Evolutionary conservation across 1,140 invertebrate genomes (phyloP), one percentile per base, ranked within the genome.

Genomic region (Diorhabda carinulata): DNA sequence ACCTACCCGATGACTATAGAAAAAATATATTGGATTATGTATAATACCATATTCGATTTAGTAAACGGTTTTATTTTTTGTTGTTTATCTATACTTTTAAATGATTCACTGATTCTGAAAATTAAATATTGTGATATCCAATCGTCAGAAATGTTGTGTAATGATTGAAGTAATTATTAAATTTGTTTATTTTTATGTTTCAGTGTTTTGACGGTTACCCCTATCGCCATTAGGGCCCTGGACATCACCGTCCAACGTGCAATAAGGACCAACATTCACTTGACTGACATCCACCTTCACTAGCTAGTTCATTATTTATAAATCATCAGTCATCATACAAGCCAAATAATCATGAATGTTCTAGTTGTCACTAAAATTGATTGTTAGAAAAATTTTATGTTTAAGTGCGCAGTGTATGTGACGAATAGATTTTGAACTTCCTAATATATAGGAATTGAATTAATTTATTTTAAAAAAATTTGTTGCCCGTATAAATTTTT

Each of bases 201-300:
- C 72, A 81, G 80, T 81, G 76, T 80, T 80, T 80, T 81, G 80
- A 81, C 80, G 78, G 71, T 78, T 79, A 77, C 78, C 77, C 70
- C 74, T 77, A 70, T 71, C 74, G 76, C 77, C 78, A 70, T 68
- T 76, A 78, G 77, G 76, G 78, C 77, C 73, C 57, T 74, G 78
- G 78, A 80, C 78, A 76, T 72, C 73, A 73, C 80, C 78, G 78
- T 80, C 80, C 80, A 76, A 78, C 68, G 74, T 78, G 80, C 80
- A 81, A 80, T 79, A 81, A 80, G 80, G 80, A 81, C 80, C 80
- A 81, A 80, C 77, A 77, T 71, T 75, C 75, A 78, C 74, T 52
- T 79, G 80, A 81, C 78, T 78, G 78, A 77, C 77, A 78, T 78
- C 75, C 73, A 78, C 75, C 72, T 78, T 79, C 72, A 75, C 69